phyloP scores from a whole-genome alignment of 2,797 vertebrate genomes.

The Rhyacichthys aspro region DNA sequence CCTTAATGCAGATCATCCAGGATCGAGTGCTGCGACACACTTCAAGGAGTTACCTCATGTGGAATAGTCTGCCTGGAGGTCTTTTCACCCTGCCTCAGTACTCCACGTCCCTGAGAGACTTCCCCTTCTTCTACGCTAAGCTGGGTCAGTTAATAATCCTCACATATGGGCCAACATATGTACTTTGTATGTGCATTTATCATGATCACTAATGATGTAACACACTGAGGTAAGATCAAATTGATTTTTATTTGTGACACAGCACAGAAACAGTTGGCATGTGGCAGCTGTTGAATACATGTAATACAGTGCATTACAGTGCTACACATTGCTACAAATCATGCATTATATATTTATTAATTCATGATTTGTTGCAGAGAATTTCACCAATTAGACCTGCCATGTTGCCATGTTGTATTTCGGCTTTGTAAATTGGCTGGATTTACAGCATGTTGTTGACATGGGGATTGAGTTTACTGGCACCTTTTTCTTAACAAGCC shows the following conservation, averaged over 20 bases:
- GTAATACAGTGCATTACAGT: too few relatives aligned
- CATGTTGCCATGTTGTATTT: slow-evolving; percentile 29
- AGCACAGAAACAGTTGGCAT: slow-evolving; percentile 37
- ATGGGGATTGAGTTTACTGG: slow-evolving; percentile 35
- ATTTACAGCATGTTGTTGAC: slow-evolving; percentile 38
- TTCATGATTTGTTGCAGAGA: slow-evolving; percentile 44
- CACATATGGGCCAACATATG: background rate
- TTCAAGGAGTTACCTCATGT: slow-evolving; percentile 95
- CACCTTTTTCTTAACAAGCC: slow-evolving; percentile 31
- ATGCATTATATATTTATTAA: slow-evolving; percentile 47
- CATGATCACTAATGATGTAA: slow-evolving; percentile 13
- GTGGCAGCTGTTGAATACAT: slow-evolving; percentile 35
- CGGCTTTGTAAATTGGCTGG: slow-evolving; percentile 46
- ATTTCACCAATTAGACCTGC: slow-evolving; percentile 44
- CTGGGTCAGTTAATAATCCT: slow-evolving; percentile 85
- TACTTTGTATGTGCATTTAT: background rate
- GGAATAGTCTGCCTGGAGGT: slow-evolving; percentile 98
- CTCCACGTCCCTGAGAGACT: slow-evolving; percentile 95
- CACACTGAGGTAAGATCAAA: slow-evolving; percentile 8
- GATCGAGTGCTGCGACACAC: slow-evolving; percentile 94
- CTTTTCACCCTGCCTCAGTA: slow-evolving; percentile 96
- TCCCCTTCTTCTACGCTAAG: slow-evolving; percentile 97
- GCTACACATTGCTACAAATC: slow-evolving; percentile 36
- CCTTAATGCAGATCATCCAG: slow-evolving; percentile 91
- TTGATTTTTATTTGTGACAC: slow-evolving; percentile 28